A percentile compares a stretch with the other conserved stretches of the same genome.
Conservation (phyloP, 2,113 vertebrate genomes). For the Nothobranchius furzeri region DNA sequence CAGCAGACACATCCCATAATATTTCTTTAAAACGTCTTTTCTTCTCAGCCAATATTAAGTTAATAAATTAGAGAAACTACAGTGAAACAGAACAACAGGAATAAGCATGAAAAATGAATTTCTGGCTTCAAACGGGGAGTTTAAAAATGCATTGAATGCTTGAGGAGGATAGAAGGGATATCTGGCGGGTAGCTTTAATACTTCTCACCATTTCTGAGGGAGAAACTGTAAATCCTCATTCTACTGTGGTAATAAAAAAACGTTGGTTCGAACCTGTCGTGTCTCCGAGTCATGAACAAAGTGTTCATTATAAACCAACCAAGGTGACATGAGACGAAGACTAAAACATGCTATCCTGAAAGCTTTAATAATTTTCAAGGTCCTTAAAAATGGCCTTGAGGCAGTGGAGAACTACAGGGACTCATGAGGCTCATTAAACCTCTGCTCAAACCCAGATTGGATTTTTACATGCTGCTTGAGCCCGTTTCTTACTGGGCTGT, state of each 20-base stretch:
- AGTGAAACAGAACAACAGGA: too few species aligned
- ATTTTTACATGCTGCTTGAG: too few species aligned
- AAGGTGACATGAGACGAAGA: not conserved
- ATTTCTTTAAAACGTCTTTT: too few species aligned
- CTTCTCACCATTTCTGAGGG: not conserved
- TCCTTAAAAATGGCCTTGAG: not conserved
- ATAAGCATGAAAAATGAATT: too few species aligned
- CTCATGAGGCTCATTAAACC: not conserved
- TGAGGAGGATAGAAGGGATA: too few species aligned
- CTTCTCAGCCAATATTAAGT: too few species aligned
- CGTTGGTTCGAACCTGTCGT: not conserved
- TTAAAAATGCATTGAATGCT: too few species aligned
- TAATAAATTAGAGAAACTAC: too few species aligned
- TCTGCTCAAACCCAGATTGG: not conserved
- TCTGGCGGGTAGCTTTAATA: not conserved
- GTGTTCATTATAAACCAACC: not conserved
- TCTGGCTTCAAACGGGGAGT: too few species aligned
- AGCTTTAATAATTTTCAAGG: not conserved
- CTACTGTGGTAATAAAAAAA: not conserved
- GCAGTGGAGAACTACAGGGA: not conserved
- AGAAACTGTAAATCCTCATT: not conserved
- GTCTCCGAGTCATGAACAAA: not conserved
- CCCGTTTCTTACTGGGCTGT: too few species aligned
- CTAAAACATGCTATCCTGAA: not conserved
- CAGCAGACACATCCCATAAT: too few species aligned